Percentiles rank a stretch among this genome's conserved stretches.
Evolutionary conservation across 2,797 vertebrate species (phyloP).

Genomic region (Pangasius macronema): DNA sequence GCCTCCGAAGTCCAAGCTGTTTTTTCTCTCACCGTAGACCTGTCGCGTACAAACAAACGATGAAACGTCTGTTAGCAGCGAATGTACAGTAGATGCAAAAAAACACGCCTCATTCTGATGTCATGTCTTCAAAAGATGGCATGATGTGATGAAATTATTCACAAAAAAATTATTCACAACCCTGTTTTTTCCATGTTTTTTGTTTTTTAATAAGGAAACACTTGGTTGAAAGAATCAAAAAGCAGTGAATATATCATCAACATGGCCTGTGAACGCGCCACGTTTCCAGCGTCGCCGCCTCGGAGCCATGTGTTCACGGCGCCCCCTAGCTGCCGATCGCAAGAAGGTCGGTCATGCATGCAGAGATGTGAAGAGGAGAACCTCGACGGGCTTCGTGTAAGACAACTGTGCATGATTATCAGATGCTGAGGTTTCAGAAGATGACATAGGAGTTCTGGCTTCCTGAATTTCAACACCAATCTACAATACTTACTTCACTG

Average conservation of each 20-base stretch:
- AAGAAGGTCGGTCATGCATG: not conserved
- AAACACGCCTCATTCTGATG: not conserved
- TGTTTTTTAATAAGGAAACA: not conserved
- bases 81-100: not conserved
- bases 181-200: not conserved
- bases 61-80: not conserved
- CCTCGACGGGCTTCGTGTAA: not conserved
- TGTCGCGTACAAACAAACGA: not conserved
- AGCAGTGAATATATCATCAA: not conserved
- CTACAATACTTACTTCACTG: too few species aligned
- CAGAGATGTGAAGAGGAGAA: not conserved
- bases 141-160: not conserved
- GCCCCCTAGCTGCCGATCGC: not conserved
- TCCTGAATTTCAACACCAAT: not conserved
- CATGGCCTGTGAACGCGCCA: not conserved
- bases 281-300: too few species aligned
- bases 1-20: too few species aligned
- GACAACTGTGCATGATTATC: not conserved
- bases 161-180: not conserved
- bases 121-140: not conserved
- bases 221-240: not conserved
- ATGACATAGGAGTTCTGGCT: not conserved
- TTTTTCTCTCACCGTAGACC: not conserved
- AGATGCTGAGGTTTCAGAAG: not conserved
- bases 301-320: not conserved